Conservation (phyloP, 2,113 vertebrate species). For the Hemibagrus wyckioides region DNA sequence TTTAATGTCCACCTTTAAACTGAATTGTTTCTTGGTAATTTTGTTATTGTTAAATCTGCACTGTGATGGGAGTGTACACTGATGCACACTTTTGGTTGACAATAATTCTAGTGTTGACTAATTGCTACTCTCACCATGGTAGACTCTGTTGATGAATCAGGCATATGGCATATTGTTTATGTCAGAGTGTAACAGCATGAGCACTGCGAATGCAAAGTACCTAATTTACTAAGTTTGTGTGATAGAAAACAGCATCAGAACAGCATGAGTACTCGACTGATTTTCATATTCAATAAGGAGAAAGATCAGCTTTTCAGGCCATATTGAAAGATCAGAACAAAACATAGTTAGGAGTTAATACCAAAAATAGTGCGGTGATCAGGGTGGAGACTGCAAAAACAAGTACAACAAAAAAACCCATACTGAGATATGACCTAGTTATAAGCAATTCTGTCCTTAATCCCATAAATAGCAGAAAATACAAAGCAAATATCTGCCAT, state of each 20-base stretch:
- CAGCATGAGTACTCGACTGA: not conserved
- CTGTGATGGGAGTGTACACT: not conserved
- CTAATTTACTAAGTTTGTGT: not conserved
- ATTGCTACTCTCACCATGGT: not conserved
- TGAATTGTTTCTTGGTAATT: not conserved
- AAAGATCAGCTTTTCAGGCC: not conserved
- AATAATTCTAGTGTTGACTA: not conserved
- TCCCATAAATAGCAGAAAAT: not conserved
- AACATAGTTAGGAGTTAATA: not conserved
- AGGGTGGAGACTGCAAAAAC: not conserved
- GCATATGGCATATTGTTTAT: constrained; percentile 8
- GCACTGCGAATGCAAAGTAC: not conserved
- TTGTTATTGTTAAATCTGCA: not conserved
- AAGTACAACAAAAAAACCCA: not conserved
- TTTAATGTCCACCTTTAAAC: not conserved
- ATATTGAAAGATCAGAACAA: not conserved
- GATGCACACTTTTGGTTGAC: not conserved
- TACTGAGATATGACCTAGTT: not conserved
- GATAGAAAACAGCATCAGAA: not conserved
- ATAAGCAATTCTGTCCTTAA: not conserved
- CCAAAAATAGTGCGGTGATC: not conserved
- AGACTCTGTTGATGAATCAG: not conserved
- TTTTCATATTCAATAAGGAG: not conserved
- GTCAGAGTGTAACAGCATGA: not conserved
- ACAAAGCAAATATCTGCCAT: not conserved